Evolutionary conservation across 2,797 vertebrate genomes (phyloP).

Genomic region (Cephalopachus bancanus): DNA sequence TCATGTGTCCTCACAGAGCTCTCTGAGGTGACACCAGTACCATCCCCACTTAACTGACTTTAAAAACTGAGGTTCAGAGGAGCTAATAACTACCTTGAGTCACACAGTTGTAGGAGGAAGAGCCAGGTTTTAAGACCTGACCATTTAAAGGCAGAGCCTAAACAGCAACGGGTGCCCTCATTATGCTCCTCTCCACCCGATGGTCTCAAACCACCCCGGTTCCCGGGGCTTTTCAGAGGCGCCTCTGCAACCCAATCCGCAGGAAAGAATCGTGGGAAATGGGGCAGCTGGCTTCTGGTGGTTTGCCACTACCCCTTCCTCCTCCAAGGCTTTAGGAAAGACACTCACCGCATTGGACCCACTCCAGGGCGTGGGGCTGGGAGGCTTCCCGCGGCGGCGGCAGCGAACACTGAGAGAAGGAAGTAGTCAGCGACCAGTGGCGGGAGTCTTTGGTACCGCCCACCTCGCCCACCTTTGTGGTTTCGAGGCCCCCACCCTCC

Average conservation of each 20-base stretch:
- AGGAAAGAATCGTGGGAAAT: neutral
- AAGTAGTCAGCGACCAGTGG: too few relatives aligned
- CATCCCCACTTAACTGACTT: neutral
- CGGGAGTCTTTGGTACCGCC: neutral
- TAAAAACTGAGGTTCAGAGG: neutral
- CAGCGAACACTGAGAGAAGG: neutral
- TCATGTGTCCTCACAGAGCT: neutral
- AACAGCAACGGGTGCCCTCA: neutral
- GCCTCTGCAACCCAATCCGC: neutral
- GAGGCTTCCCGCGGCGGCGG: constrained; percentile 36
- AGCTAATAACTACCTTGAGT: neutral
- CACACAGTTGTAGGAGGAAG: too few relatives aligned
- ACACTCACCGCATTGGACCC: constrained; percentile 63
- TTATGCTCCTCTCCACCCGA: too few relatives aligned
- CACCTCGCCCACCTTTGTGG: neutral
- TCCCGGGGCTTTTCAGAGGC: neutral
- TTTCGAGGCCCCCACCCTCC: neutral
- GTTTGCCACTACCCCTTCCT: neutral
- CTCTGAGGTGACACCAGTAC: neutral
- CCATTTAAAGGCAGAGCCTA: neutral
- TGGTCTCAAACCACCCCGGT: neutral
- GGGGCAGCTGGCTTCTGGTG: neutral
- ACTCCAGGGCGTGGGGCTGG: constrained; percentile 69
- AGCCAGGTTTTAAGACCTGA: neutral
- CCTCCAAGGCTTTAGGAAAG: constrained; percentile 27